Base-by-base conservation (phyloP, 2,113 vertebrate genomes). In the Coptodon rendalli region DNA sequence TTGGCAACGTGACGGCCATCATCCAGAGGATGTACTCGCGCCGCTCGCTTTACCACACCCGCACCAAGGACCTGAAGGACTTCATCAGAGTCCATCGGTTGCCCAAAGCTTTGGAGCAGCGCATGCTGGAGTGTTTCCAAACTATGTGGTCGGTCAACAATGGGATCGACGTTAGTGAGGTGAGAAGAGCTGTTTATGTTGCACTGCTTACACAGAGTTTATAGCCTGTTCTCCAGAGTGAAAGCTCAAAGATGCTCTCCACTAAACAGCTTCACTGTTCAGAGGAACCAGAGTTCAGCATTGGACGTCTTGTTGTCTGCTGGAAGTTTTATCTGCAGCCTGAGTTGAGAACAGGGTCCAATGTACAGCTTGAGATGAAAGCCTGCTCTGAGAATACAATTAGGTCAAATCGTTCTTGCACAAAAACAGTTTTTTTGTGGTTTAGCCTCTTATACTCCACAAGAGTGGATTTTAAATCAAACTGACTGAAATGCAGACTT, bases 141-240 rank as follows among this genome's bases (percentile, higher is more conserved):
- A 99, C 98, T 66, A 99, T 98, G 0, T 99, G 98, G 98, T 98
- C 98, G 8, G 98, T 99, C 95, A 99, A 99, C 96, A 99, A 99
- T 6, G 98, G 98, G 87, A 99, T 99, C 73, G 98, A 99, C 91
- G 98, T 98, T 84, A 98, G 97, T 40, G 98, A 99, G 98, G 98
- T 98, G 97, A 95, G 54, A 13, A 27, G 38, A 5, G 13, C 24
- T 38, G 54, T 3, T 45, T 61, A n/a, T 17, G 16, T 45, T 2
- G 6, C 63, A 24, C 11, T 40, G n/a, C 63, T 68, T 68, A 68
- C 54, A 76, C 6, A 2, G 71, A 50, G 45, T 76, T 50, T 48
- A 76, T 50, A 76, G 24, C 43, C 24, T 29, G 24, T 48, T 48
- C 71, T 76, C 24, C 71, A 50, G 43, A 76, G 22, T 48, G 24